A percentile compares a stretch with the other conserved stretches of the same genome.
These are phyloP conservation scores for Hylaeus volcanicus DNA, from an alignment of 1,140 invertebrate genomes.

Conservation along the genomic window DNA sequence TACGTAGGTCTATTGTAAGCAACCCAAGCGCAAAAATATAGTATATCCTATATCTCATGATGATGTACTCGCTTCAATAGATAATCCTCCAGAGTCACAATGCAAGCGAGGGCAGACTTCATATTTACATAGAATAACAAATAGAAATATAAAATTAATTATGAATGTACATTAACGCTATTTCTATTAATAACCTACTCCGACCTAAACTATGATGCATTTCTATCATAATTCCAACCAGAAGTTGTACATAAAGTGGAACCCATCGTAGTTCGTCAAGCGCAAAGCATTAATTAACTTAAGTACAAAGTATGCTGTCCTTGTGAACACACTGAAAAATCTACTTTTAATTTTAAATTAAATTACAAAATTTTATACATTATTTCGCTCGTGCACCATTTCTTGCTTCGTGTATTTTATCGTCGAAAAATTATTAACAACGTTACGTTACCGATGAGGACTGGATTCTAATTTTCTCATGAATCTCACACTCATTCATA, in stretches of 20 bases:
- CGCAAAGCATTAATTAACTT: background rate
- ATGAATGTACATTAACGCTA: background rate
- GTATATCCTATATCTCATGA: no score
- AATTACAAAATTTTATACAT: background rate
- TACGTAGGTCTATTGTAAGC: no score
- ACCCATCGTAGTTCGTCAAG: background rate
- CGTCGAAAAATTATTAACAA: background rate
- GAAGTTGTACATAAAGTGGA: background rate
- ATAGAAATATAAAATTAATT: no score
- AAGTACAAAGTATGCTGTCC: background rate
- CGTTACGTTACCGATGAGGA: no score
- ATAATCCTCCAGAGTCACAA: no score
- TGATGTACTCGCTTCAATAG: no score
- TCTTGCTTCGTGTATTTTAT: no score
- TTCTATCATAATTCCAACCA: background rate
- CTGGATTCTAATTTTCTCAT: no score
- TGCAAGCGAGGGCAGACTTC: no score
- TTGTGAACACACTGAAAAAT: background rate
- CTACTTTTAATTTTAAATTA: background rate
- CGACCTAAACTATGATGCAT: background rate
- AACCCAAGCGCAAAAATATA: no score
- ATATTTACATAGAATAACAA: no score
- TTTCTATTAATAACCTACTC: constrained; percentile 46
- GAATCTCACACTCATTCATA: no score
- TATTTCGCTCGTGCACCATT: background rate